Base-by-base conservation (phyloP, 1,140 invertebrate genomes). In the Cotesia glomerata region DNA sequence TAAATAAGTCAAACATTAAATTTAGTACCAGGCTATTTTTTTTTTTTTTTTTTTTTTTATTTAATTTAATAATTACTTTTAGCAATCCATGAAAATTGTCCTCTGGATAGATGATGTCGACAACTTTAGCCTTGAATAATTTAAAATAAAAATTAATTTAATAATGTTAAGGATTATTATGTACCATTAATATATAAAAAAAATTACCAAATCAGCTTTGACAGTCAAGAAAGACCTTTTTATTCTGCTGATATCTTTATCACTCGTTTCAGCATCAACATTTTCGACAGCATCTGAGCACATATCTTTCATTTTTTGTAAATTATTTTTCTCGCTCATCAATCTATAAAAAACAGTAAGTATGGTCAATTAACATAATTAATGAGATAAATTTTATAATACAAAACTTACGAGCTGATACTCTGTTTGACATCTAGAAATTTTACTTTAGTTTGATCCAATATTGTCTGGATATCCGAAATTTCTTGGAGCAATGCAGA, bases 141-240 rank as follows among this genome's bases (percentile, higher is more conserved):
- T 45, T 45, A 45, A 9, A 0, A 45, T 9, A 9, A 63, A 14
- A 34, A 54, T 18, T 45, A 49, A 54, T 9, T 61, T 54, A 36
- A 62, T 14, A 65, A 35, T 3, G 39, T 26, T 52, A 32, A 0
- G 18, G 13, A 34, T 65, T 68, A 70, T 18, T 13, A 11, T n/a
- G 16, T 13, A 16, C 0, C n/a, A 49, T 8, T 26, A n/a, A 59
- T 61, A 35, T 26, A 64, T 18, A 52, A 59, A 34, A 56, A 52
- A 14, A 71, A 72, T 74, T 77, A 86, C 85, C 72, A 84, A 79
- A 75, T 84, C 82, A 0, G 51, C 3, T 75, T 85, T 86, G 0
- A 76, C 68, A 14, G 64, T 1, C 4, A 52, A 5, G 72, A 85
- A 85, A 13, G 82, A 56, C 5, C 39, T 14, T 62, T 77, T 78